Evolutionary conservation across 2,113 vertebrate species (phyloP), one percentile per base, ranked within the genome.

Genomic region (Hippocampus comes): DNA sequence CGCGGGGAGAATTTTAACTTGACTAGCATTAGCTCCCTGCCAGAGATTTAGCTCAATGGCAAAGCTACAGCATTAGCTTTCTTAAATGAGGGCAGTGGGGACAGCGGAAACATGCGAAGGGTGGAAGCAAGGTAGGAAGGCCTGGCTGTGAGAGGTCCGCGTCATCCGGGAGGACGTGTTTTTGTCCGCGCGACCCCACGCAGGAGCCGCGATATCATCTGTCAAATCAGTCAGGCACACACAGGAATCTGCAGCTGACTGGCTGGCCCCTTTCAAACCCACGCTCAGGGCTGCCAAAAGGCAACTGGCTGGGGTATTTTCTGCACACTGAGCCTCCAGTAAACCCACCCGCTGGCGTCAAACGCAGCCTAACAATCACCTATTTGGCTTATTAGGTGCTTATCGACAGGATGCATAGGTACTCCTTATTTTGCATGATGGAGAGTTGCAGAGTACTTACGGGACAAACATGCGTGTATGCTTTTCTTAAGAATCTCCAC

Each of bases 1-100:
- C 59, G 78, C 72, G 14, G 67, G 20, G 51, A 68, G 76, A 71
- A 71, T 79, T 80, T 71, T 71, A 79, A 88, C 73, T 89, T 82
- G 60, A 86, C 86, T 90, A 90, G 78, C 87, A 78, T 83, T 85
- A 86, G 88, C 88, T 74, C 56, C 84, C 70, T 61, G 66, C 76
- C 79, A 82, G 69, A 80, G 83, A 84, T 85, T 82, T 70, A 60
- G 68, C 68, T 68, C 63, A n/a, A 5, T 66, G 64, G 42, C 64
- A 46, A 66, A 48, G 67, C 63, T 65, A 25, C 21, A 14, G 17
- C n/a, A 49, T 41, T 79, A 81, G 81, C 77, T 74, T 38, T 66
- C 77, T 75, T 84, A 63, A 76, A 69, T 70, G 56, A 2, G 60
- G n/a, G 64, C 48, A 4, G 56, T 18, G 64, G 15, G 65, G 4